Conservation (phyloP, 2,113 vertebrate genomes). For the Nestor notabilis region DNA sequence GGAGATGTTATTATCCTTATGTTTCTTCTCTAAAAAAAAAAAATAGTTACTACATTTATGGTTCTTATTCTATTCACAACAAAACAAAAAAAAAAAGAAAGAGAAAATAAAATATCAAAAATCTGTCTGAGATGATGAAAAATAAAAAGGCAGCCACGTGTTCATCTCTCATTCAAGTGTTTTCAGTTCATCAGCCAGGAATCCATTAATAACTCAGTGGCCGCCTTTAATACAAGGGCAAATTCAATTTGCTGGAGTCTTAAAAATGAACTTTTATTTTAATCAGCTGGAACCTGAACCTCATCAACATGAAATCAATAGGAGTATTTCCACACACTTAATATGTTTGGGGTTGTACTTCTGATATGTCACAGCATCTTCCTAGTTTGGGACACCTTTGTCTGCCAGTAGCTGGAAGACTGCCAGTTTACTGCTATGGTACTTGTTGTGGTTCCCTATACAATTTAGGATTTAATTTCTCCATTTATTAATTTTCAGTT, state of each 20-base stretch:
- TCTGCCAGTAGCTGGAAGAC: background rate
- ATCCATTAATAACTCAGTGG: background rate
- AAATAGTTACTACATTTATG: background rate
- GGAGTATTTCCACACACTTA: background rate
- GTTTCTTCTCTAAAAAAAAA: background rate
- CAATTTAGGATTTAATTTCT: background rate
- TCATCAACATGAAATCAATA: background rate
- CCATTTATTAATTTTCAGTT: background rate
- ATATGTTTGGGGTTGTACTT: background rate
- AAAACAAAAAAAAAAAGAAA: background rate
- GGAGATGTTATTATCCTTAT: background rate
- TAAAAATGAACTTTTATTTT: slow-evolving; percentile 9
- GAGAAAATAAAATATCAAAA: background rate
- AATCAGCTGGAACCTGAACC: background rate
- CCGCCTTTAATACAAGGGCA: background rate
- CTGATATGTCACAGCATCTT: background rate
- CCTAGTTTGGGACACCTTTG: background rate
- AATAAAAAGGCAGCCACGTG: background rate
- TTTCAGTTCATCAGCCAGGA: background rate
- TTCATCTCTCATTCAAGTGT: background rate
- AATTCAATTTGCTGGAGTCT: background rate
- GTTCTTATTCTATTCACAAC: background rate
- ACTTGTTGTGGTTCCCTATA: background rate
- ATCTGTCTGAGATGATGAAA: background rate
- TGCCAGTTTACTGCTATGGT: background rate